phyloP scores from a whole-genome alignment of 2,888 invertebrate species.

The Pachliopta kotzebuea region DNA sequence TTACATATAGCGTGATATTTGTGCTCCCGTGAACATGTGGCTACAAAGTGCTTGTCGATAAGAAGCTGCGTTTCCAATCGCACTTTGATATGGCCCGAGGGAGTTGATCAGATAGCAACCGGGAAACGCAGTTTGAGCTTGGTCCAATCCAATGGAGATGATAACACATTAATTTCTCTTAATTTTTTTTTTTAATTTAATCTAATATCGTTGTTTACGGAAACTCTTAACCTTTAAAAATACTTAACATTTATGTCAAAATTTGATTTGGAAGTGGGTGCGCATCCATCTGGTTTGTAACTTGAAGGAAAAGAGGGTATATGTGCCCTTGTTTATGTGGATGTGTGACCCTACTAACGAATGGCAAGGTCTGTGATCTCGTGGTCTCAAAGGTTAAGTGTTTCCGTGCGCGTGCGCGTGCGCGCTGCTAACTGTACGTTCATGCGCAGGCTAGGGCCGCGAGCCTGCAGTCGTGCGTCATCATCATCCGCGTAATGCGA shows the following conservation, averaged over 20 bases:
- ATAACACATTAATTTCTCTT: slow-evolving; percentile 53
- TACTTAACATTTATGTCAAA: background rate
- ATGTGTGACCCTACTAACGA: background rate
- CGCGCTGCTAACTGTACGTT: slow-evolving; percentile 37
- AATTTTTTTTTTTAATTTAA: slow-evolving; percentile 19
- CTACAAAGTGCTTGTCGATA: slow-evolving; percentile 62
- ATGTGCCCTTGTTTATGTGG: background rate
- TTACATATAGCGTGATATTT: slow-evolving; percentile 34
- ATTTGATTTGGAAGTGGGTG: background rate
- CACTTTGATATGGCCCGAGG: slow-evolving; percentile 56
- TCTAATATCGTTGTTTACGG: background rate
- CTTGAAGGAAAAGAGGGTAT: background rate
- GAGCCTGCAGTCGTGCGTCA: slow-evolving; percentile 96
- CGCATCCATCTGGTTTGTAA: slow-evolving; percentile 3
- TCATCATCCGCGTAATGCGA: slow-evolving; percentile 96
- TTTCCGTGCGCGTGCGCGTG: slow-evolving; percentile 33
- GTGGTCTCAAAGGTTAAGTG: slow-evolving; percentile 8
- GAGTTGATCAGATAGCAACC: slow-evolving; percentile 41
- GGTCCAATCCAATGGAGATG: slow-evolving; percentile 34
- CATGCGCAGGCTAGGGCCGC: slow-evolving; percentile 93
- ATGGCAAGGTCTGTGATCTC: background rate
- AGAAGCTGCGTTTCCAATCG: slow-evolving; percentile 68
- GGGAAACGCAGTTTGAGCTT: slow-evolving; percentile 64
- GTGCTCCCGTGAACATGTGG: slow-evolving; percentile 75
- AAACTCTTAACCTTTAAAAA: slow-evolving; percentile 18